These are phyloP conservation scores for Ceuthmochares aereus DNA, from an alignment of 2,113 vertebrate genomes.

Conservation along the genomic window DNA sequence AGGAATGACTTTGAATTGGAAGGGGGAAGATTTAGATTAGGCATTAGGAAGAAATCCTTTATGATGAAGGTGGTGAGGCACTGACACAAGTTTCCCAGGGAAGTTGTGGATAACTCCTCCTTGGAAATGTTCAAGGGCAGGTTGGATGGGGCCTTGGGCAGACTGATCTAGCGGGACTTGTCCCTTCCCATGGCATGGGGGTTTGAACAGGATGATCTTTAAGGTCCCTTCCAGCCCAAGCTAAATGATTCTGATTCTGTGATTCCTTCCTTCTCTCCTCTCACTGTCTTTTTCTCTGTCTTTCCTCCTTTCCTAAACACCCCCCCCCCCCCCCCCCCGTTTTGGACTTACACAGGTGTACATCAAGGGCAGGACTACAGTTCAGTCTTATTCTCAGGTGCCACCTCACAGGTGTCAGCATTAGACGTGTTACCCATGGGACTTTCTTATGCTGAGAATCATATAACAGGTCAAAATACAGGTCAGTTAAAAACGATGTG, in stretches of 20 bases:
- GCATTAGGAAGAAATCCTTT: no score
- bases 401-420: not conserved
- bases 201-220: not conserved
- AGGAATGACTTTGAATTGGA: no score
- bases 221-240: not conserved
- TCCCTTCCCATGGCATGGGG: not conserved
- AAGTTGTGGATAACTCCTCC: not conserved
- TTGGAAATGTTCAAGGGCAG: not conserved
- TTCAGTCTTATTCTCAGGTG: not conserved
- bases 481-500: constrained; percentile 35
- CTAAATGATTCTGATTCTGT: no score
- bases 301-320: rapidly evolving
- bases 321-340: rapidly evolving
- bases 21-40: no score
- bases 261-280: rapidly evolving
- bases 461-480: constrained; percentile 36
- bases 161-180: no score
- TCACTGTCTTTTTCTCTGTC: not conserved
- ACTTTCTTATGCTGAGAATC: not conserved
- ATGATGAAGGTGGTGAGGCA: not conserved
- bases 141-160: no score
- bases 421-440: not conserved
- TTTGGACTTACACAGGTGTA: not conserved
- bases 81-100: not conserved
- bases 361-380: not conserved